Evolutionary conservation across 2,113 vertebrate genomes (phyloP), one percentile per base, ranked within the genome.

Genomic region (Xenopus laevis): DNA sequence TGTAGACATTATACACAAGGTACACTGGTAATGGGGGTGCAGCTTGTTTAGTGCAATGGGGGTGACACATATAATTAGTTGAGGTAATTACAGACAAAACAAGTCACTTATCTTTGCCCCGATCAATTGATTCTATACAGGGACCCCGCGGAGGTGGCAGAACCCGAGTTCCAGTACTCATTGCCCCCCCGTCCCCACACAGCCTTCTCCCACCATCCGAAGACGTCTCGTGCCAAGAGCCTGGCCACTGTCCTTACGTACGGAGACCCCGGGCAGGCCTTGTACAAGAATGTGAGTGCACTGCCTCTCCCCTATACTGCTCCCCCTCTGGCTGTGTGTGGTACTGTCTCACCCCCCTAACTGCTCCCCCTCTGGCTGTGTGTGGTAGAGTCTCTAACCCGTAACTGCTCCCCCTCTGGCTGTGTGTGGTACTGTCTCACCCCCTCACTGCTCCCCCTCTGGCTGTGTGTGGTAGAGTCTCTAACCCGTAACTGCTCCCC

Each of bases 201-300:
- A 5, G 0, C 0, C 0, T 58, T 7, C 60, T 27, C 67, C 21
- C 13, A 63, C 23, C 65, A 62, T 0, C 3, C 79, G 59, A 65
- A 66, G 12, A 40, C 47, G 4, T 47, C 69, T 44, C 65, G 78
- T 10, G 52, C 73, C 0, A 50, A 69, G 1, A 65, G 84, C 16
- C 70, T 87, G 3, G 16, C 74, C 4, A 87, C 86, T 0, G 0
- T 86, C 13, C 89, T 82, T 40, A 83, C 87, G 30, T 86, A 86
- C 0, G 67, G 84, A 45, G 78, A 85, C 33, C 78, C 83, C 0
- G 16, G 71, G 0, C 2, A 79, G 16, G 5, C 85, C 0, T 0
- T 79, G 63, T 84, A 83, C 13, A 79, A 86, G 47, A 82, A 75
- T 0, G 81, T 90, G 78, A 88, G 85, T 72, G 4, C 13, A 55